Evolutionary conservation across 2,888 invertebrate species (phyloP), one percentile per base, ranked within the genome.

Genomic region (Bembecia ichneumoniformis): DNA sequence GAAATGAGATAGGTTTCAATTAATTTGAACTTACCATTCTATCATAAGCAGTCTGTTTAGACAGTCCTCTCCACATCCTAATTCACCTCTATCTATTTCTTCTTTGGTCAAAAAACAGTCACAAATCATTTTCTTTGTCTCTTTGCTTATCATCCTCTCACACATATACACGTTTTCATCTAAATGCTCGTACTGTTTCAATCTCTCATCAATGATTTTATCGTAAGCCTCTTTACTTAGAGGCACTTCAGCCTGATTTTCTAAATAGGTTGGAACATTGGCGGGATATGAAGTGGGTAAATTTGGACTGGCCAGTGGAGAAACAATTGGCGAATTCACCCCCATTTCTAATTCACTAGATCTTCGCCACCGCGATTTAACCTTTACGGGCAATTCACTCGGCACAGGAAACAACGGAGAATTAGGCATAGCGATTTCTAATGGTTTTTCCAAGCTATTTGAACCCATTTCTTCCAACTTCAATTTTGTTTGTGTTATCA

Each of bases 21-120:
- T 28, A 20, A 20, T 20, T 20, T 20, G 7, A 20, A 28, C 28
- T 9, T 87, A 96, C 96, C 97, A 99, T 90, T 99, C 99, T 71
- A 99, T 98, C 94, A 98, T 96, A n/a, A 99, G 91, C 72, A 98
- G 89, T 69, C 98, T 91, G 88, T 99, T 99, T 35, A 99, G 90
- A 79, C 99, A 99, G 80, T 98, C 97, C 68, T 97, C 96, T 0
- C 96, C 97, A 75, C 99, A 99, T 9, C 96, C 97, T 54, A 91
- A 77, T 68, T 95, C 94, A 0, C 96, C 96, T 51, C 93, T 88
- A 43, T 91, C 90, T 56, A 95, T 89, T 70, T 98, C 98, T 60
- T 97, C 97, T 70, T 93, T 92, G 49, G 95, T 94, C 58, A 97
- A 89, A 68, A 95, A 94, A 77, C 98, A 99, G 79, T 98, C 98